A percentile compares a stretch with the other conserved stretches of the same genome.
phyloP scores from a whole-genome alignment of 2,797 vertebrate species.

The Coluber constrictor region DNA sequence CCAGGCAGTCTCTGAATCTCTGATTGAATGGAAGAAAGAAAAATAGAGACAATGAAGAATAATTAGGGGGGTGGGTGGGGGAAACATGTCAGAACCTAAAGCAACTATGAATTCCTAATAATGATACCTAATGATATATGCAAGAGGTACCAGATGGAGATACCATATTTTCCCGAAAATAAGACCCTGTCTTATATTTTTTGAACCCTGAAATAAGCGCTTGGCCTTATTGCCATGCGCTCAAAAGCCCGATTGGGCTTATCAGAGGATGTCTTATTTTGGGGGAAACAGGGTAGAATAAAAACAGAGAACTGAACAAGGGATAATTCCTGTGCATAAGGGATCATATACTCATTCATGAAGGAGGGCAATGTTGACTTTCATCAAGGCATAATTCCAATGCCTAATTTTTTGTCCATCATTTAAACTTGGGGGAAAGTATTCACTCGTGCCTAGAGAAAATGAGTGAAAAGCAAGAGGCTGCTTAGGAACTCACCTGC shows the following conservation, averaged over 20 bases:
- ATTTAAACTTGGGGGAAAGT: background rate
- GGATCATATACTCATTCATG: background rate
- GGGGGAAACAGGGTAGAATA: background rate
- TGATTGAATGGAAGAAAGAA: background rate
- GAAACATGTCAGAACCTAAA: background rate
- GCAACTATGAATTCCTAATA: background rate
- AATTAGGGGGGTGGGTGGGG: background rate
- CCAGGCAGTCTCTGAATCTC: background rate
- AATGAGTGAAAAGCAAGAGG: background rate
- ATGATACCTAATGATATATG: background rate
- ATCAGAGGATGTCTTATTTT: no score
- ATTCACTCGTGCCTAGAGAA: background rate
- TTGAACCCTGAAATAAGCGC: no score
- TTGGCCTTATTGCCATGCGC: no score
- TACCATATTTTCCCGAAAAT: no score
- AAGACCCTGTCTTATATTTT: no score
- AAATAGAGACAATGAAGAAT: background rate
- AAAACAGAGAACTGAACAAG: background rate
- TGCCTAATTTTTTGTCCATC: background rate
- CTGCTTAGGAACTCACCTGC: background rate
- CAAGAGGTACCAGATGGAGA: background rate
- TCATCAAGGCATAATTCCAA: background rate
- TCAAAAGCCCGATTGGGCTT: no score
- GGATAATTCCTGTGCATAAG: no score
- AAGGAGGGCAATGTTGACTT: background rate